Percentiles rank a stretch among this genome's conserved stretches.
Conservation (phyloP, 2,113 vertebrate species). For the Ochotona princeps region DNA sequence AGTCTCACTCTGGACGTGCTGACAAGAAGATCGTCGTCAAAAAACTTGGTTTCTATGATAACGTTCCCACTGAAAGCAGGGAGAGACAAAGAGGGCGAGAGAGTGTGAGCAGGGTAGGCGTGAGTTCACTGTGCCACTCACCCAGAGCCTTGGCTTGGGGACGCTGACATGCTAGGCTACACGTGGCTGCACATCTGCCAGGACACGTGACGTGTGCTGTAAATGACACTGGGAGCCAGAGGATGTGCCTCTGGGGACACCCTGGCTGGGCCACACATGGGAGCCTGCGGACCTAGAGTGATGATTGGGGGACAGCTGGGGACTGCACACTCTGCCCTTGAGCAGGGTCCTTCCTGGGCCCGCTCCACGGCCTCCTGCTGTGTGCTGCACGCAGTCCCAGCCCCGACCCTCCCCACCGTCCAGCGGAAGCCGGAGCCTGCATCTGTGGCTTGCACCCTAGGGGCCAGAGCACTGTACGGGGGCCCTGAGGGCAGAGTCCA, state of each 20-base stretch:
- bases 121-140: background rate
- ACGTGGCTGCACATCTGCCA: no score
- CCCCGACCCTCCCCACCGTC: background rate
- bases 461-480: background rate
- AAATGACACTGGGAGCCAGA: background rate
- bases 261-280: background rate
- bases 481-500: no score
- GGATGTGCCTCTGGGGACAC: background rate
- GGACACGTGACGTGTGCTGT: background rate
- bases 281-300: background rate
- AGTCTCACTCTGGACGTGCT: constrained; percentile 99
- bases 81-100: constrained; percentile 55
- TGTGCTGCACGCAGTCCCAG: background rate
- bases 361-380: background rate
- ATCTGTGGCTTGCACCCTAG: background rate
- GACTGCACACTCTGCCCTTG: background rate
- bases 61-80: constrained; percentile 93
- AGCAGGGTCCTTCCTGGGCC: background rate
- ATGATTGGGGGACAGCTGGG: background rate
- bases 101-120: background rate
- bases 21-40: constrained; percentile 97
- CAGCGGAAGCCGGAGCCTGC: background rate
- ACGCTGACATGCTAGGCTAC: background rate
- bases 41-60: constrained; percentile 99
- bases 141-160: background rate